Conservation (phyloP, 2,113 vertebrate genomes). For the Pangasianodon hypophthalmus region DNA sequence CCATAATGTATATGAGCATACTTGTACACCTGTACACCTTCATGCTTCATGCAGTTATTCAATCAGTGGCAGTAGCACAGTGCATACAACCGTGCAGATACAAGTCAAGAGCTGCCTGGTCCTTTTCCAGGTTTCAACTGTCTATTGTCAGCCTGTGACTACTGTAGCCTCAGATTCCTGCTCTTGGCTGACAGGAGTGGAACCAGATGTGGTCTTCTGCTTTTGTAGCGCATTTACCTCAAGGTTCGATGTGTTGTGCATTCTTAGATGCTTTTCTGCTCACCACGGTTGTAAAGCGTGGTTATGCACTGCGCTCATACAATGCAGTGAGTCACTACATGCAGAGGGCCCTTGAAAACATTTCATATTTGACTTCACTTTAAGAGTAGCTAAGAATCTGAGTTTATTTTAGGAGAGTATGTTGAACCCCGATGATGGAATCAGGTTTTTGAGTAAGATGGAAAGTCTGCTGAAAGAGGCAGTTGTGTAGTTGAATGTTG, state of each 20-base stretch:
- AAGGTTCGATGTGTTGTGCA: not conserved
- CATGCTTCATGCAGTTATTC: not conserved
- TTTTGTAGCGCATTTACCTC: not conserved
- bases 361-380: not conserved
- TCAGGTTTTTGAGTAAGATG: conserved; percentile 5
- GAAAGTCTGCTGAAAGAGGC: conserved; percentile 25
- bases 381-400: not conserved
- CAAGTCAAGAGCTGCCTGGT: not conserved
- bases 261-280: not conserved
- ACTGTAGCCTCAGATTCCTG: not conserved
- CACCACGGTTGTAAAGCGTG: not conserved
- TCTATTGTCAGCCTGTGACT: not conserved
- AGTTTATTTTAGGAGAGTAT: conserved; percentile 7
- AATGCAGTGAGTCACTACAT: not conserved
- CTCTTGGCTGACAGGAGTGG: not conserved
- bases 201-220: not conserved
- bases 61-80: not conserved
- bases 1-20: not conserved
- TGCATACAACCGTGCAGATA: not conserved
- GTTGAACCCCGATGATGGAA: not conserved
- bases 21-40: not conserved
- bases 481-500: conserved; percentile 31
- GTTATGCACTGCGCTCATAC: not conserved
- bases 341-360: not conserved
- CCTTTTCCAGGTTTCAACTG: not conserved